A percentile compares a stretch with the other conserved stretches of the same genome.
Conservation (phyloP, 1,140 invertebrate species). For the Magallana angulata region DNA sequence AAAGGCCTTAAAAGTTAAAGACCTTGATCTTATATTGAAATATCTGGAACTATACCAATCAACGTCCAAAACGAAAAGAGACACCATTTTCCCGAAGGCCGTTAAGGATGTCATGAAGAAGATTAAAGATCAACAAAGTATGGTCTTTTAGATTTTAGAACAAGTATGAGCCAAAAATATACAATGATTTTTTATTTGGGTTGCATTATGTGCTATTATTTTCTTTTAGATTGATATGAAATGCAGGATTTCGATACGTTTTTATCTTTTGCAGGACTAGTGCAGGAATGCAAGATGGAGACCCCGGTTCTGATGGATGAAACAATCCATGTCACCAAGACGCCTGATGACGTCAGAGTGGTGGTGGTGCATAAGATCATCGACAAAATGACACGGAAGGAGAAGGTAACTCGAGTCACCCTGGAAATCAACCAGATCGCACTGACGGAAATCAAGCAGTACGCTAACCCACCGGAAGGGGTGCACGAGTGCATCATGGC, state of each 20-base stretch:
- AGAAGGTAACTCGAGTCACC: conserved; percentile 38
- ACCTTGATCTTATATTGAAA: conserved; percentile 29
- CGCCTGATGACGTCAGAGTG: neutral
- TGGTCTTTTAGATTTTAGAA: no score
- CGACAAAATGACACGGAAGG: conserved; percentile 43
- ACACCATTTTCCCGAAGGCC: conserved; percentile 11
- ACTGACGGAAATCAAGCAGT: conserved; percentile 51
- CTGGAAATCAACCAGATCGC: conserved; percentile 48
- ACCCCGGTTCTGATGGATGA: conserved; percentile 45
- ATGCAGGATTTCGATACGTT: no score
- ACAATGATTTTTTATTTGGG: neutral
- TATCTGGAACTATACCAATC: conserved; percentile 38
- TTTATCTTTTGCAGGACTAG: conserved; percentile 23
- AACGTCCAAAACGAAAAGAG: neutral
- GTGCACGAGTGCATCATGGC: conserved; percentile 55
- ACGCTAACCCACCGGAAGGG: conserved; percentile 48
- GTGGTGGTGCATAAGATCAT: conserved; percentile 46
- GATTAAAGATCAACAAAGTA: conserved; percentile 37
- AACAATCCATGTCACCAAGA: conserved; percentile 8
- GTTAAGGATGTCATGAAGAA: conserved; percentile 35
- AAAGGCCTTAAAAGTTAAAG: conserved; percentile 31
- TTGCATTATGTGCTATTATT: no score
- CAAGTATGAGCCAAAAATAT: neutral
- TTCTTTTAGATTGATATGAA: no score
- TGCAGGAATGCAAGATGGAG: conserved; percentile 38